phyloP scores from a whole-genome alignment of 2,888 invertebrate genomes.

The Dinocampus coccinellae region DNA sequence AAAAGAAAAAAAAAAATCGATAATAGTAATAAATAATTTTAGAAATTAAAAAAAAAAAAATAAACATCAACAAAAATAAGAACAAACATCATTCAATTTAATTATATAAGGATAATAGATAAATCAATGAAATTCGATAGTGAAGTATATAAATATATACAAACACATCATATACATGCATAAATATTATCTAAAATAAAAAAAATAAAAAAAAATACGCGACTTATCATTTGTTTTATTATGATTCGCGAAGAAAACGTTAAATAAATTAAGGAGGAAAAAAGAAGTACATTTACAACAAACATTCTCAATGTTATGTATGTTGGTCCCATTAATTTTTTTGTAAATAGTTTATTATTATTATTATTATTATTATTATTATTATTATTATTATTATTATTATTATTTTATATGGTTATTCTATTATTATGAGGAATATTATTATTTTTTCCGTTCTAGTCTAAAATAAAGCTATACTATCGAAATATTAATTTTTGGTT shows the following conservation, averaged over 20 bases:
- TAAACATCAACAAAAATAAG: too few species aligned
- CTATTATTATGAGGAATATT: constrained; percentile 58
- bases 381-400: constrained; percentile 49
- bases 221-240: neutral
- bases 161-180: constrained; percentile 1
- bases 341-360: constrained; percentile 66
- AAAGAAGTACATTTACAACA: constrained; percentile 35
- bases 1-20: too few species aligned
- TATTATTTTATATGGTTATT: constrained; percentile 57
- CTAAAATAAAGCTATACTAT: constrained; percentile 68
- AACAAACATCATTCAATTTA: too few species aligned
- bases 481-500: constrained; percentile 64
- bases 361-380: constrained; percentile 53
- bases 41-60: too few species aligned
- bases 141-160: too few species aligned
- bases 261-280: neutral
- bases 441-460: constrained; percentile 68
- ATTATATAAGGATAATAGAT: too few species aligned
- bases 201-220: too few species aligned
- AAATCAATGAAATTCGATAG: too few species aligned
- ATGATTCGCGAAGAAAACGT: too few species aligned
- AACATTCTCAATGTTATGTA: constrained; percentile 60
- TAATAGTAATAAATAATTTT: too few species aligned
- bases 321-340: constrained; percentile 60
- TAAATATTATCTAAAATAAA: too few species aligned